Conservation (phyloP, 2,888 invertebrate genomes). For the Brenthis daphne region DNA sequence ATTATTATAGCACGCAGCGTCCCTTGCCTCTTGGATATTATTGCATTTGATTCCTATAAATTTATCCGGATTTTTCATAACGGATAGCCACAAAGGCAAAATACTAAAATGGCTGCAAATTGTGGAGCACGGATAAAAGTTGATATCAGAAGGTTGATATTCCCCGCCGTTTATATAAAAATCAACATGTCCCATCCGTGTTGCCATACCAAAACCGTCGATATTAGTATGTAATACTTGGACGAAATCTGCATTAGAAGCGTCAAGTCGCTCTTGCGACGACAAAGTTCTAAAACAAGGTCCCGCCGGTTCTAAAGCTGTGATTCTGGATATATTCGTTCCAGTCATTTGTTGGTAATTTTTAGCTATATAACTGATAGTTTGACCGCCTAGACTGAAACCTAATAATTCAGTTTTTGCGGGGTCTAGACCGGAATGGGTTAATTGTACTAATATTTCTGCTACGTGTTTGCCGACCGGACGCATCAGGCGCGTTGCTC, state of each 20-base stretch:
- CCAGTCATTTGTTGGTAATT: slow-evolving; percentile 65
- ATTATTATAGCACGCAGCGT: slow-evolving; percentile 58
- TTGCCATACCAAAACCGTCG: slow-evolving; percentile 75
- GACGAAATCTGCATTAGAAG: slow-evolving; percentile 69
- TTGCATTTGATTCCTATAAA: slow-evolving; percentile 66
- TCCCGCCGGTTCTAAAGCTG: slow-evolving; percentile 70
- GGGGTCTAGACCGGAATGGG: slow-evolving; percentile 61
- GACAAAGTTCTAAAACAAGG: slow-evolving; percentile 67
- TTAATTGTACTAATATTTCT: slow-evolving; percentile 61
- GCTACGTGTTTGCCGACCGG: slow-evolving; percentile 74
- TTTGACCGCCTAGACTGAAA: slow-evolving; percentile 73
- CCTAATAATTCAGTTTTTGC: slow-evolving; percentile 65
- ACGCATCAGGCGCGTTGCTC: slow-evolving; percentile 72
- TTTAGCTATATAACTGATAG: slow-evolving; percentile 65
- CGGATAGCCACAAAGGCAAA: slow-evolving; percentile 60
- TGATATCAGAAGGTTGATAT: slow-evolving; percentile 68
- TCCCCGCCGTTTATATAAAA: slow-evolving; percentile 75
- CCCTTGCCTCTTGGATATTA: slow-evolving; percentile 67
- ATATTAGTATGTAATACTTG: slow-evolving; percentile 73
- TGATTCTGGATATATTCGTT: slow-evolving; percentile 65
- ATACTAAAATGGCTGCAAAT: slow-evolving; percentile 74
- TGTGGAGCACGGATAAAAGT: slow-evolving; percentile 61
- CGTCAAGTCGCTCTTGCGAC: slow-evolving; percentile 56
- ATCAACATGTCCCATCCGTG: slow-evolving; percentile 71
- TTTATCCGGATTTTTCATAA: slow-evolving; percentile 60